Evolutionary conservation across 2,888 invertebrate genomes (phyloP).

Genomic region (Volucella bombylans): DNA sequence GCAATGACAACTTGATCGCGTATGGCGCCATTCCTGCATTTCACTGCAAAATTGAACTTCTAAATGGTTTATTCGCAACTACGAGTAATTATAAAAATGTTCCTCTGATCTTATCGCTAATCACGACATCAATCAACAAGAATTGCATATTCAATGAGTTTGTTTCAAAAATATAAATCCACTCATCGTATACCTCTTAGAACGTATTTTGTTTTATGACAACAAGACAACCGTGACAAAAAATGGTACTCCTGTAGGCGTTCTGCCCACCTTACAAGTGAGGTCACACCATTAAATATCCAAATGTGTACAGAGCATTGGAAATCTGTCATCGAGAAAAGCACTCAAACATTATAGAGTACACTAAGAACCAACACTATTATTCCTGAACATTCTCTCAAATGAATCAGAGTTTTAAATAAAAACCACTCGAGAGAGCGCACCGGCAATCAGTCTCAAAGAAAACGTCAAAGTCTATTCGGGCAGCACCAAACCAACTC

Average conservation of each 20-base stretch:
- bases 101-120: too few relatives aligned
- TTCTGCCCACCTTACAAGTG: slow-evolving; percentile 39
- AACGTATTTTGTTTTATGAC: slow-evolving; percentile 8
- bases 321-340: slow-evolving; percentile 15
- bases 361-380: slow-evolving; percentile 47
- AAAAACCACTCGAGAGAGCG: slow-evolving; percentile 62
- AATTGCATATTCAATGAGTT: not conserved
- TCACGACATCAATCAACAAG: not conserved
- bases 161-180: not conserved
- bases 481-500: slow-evolving; percentile 1
- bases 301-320: not conserved
- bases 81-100: too few relatives aligned
- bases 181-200: not conserved
- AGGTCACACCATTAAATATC: slow-evolving; percentile 46
- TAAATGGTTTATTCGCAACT: too few relatives aligned
- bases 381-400: slow-evolving; percentile 60
- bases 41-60: too few relatives aligned
- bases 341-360: slow-evolving; percentile 40
- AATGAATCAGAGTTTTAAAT: slow-evolving; percentile 57
- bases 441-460: slow-evolving; percentile 31
- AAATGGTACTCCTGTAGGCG: slow-evolving; percentile 30
- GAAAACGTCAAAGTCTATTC: slow-evolving; percentile 39
- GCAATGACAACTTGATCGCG: too few relatives aligned
- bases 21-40: too few relatives aligned
- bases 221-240: slow-evolving; percentile 16